Percentiles rank a stretch among this genome's conserved stretches.
These are phyloP conservation scores for Volucella inanis DNA, from an alignment of 2,888 invertebrate species.

Conservation along the genomic window DNA sequence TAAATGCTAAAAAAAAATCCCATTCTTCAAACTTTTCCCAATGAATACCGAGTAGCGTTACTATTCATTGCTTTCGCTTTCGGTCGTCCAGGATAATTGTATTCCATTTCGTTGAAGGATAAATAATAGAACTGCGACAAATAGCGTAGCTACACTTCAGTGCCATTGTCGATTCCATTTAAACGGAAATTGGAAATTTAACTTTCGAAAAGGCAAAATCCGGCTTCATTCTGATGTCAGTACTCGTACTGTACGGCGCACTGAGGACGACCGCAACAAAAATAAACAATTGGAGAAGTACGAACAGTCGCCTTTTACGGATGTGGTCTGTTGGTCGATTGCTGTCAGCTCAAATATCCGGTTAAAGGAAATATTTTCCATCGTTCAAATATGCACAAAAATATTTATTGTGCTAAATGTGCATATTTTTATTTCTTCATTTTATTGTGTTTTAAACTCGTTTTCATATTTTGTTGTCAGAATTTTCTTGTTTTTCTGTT, in stretches of 20 bases:
- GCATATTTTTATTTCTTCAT: slow-evolving; percentile 30
- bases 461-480: slow-evolving; percentile 16
- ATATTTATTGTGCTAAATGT: slow-evolving; percentile 30
- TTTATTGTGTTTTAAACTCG: slow-evolving; percentile 30
- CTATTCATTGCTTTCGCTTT: slow-evolving; percentile 57
- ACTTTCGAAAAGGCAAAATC: slow-evolving; percentile 62
- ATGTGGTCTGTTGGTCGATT: slow-evolving; percentile 60
- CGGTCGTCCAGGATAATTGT: slow-evolving; percentile 58
- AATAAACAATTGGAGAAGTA: slow-evolving; percentile 30
- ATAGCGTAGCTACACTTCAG: slow-evolving; percentile 42
- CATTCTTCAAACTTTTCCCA: too few relatives aligned
- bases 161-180: slow-evolving; percentile 52
- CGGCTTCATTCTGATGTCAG: slow-evolving; percentile 33
- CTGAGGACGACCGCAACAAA: slow-evolving; percentile 26
- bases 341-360: slow-evolving; percentile 58
- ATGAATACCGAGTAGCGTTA: neutral
- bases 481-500: neutral
- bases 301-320: slow-evolving; percentile 50
- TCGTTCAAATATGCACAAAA: slow-evolving; percentile 63
- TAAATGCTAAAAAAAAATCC: too few relatives aligned
- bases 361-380: slow-evolving; percentile 49
- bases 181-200: slow-evolving; percentile 72
- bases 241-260: neutral
- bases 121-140: slow-evolving; percentile 64
- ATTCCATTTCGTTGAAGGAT: slow-evolving; percentile 67